Percentiles rank a stretch among this genome's conserved stretches.
Conservation (phyloP, 1,140 invertebrate genomes). For the Bombus breviceps region DNA sequence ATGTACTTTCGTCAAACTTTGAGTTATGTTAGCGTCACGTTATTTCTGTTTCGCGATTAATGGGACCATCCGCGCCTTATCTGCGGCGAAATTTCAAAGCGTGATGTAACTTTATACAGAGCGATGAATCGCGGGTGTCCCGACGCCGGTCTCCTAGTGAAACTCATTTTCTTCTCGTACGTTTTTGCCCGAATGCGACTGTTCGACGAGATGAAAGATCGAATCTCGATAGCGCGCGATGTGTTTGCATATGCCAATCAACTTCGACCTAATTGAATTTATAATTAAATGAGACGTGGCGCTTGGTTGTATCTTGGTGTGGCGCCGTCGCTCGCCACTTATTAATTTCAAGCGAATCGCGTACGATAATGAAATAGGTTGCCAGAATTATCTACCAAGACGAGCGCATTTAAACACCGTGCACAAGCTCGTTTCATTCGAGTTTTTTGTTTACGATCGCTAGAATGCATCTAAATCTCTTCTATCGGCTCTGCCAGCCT, state of each 20-base stretch:
- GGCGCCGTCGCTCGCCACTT: constrained; percentile 40
- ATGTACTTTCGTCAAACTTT: background rate
- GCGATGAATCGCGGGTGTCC: background rate
- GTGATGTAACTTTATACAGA: background rate
- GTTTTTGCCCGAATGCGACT: background rate
- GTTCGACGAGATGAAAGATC: background rate
- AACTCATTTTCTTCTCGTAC: background rate
- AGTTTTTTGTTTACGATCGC: background rate
- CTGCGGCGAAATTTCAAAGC: background rate
- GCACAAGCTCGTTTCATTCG: too few species aligned
- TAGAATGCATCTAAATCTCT: too few species aligned
- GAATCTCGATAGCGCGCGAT: background rate
- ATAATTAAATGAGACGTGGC: constrained; percentile 45
- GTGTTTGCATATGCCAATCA: constrained; percentile 34
- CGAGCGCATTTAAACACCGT: background rate
- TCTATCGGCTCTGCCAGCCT: background rate
- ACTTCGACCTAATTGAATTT: constrained; percentile 57
- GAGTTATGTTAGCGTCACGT: background rate
- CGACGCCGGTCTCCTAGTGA: background rate
- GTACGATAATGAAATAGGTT: constrained; percentile 46
- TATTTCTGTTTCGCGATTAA: background rate
- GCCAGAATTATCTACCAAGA: constrained; percentile 19
- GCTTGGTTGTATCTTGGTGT: constrained; percentile 39
- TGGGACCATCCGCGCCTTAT: background rate
- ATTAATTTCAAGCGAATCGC: constrained; percentile 45